phyloP scores from a whole-genome alignment of 2,797 vertebrate genomes.

The Phylloscopus collybita region DNA sequence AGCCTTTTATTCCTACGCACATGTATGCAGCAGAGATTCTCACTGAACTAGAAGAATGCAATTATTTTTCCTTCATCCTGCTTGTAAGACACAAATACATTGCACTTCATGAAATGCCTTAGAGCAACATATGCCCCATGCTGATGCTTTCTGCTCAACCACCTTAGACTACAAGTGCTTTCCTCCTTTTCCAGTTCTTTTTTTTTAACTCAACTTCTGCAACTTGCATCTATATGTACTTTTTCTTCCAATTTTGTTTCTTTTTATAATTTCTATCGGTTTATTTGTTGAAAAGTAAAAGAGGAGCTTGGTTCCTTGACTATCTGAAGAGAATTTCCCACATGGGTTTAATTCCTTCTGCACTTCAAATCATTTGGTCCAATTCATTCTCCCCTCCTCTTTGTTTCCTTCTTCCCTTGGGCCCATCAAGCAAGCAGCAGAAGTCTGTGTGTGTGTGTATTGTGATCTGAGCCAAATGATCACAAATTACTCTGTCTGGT shows the following conservation, averaged over 20 bases:
- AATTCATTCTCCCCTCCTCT: neutral
- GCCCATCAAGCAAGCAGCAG: neutral
- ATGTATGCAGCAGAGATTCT: constrained; percentile 15
- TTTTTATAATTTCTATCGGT: neutral
- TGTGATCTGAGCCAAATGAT: constrained; percentile 39
- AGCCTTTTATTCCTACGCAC: constrained; percentile 44
- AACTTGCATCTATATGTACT: neutral
- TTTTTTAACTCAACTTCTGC: neutral
- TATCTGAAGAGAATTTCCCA: neutral
- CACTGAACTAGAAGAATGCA: neutral
- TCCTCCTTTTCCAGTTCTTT: neutral
- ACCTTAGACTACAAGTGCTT: neutral
- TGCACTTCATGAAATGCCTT: constrained; percentile 2
- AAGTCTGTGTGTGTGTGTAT: neutral
- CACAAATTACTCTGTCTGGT: neutral
- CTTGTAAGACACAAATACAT: constrained; percentile 12
- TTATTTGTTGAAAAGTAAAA: neutral
- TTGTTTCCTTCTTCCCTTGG: constrained; percentile 16
- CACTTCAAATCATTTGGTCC: neutral
- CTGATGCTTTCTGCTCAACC: neutral
- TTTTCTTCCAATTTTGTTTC: neutral
- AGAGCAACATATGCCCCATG: neutral
- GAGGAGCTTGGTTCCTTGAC: neutral
- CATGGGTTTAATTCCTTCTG: neutral
- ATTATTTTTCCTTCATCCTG: constrained; percentile 22